Evolutionary conservation across 2,888 invertebrate species (phyloP), one percentile per base, ranked within the genome.

Genomic region (Volucella inflata): DNA sequence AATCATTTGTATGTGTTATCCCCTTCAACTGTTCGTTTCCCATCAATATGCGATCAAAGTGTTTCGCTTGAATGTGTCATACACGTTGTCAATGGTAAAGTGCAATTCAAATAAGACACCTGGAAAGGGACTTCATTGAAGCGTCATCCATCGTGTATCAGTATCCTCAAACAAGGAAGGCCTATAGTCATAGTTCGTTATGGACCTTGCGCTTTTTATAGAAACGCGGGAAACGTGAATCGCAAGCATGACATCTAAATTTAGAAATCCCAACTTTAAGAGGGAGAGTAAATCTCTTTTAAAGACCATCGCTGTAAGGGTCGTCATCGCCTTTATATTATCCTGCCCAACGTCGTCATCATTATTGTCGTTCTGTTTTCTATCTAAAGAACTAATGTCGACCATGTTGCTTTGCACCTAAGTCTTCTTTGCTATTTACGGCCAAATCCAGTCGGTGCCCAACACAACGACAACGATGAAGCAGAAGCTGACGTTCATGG

Each of bases 161-260:
- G 30, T 6, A 51, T 8, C 36, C 46, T 55, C 78, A 46, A 79
- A 59, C 50, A 78, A 64, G 64, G 72, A 72, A 72, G 64, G 71
- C n/a, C 77, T 36, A 55, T 70, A 60, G 53, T 21, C 30, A 30
- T 30, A 30, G 30, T 30, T 30, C 30, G 6, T 30, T 30, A 30
- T 30, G 42, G 44, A 21, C 40, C 62, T 14, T 70, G 11, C 46
- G 51, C 55, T 44, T 38, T 62, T 62, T 40, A 30, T 21, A 36
- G 48, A 17, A 59, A 65, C 74, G 74, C 72, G 6, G 30, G 51
- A 57, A 74, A 64, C 64, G 64, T 74, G 79, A 83, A 83, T 83
- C 79, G 79, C 74, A 78, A 83, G 79, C 79, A 78, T 68, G 74
- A 71, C 57, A 46, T 74, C 74, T 83, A 83, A 75, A 83, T 70